These are phyloP conservation scores for Sipha maydis DNA, from an alignment of 2,888 invertebrate species.

Conservation along the genomic window DNA sequence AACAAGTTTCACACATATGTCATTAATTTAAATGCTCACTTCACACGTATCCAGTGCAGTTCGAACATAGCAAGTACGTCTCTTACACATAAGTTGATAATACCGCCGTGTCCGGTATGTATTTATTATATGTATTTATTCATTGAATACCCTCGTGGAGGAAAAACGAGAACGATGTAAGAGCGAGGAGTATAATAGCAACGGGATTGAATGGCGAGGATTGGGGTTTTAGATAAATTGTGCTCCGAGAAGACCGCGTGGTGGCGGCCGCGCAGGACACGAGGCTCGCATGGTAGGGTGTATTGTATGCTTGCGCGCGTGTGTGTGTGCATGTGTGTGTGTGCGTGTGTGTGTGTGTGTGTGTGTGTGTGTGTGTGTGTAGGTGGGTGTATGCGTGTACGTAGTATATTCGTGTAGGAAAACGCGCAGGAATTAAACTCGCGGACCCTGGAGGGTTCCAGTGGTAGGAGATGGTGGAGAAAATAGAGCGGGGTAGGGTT, in stretches of 20 bases:
- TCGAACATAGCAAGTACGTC: background rate
- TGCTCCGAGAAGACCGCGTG: background rate
- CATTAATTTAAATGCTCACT: slow-evolving; percentile 9
- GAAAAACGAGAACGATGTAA: background rate
- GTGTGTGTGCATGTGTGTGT: background rate
- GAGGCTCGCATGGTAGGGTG: background rate
- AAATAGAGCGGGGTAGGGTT: background rate
- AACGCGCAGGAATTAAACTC: slow-evolving; percentile 54
- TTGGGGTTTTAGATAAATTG: slow-evolving; percentile 22
- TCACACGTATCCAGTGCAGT: background rate
- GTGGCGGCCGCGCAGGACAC: background rate
- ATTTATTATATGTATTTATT: background rate
- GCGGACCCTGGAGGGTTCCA: slow-evolving; percentile 37
- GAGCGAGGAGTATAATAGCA: background rate
- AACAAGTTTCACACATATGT: background rate
- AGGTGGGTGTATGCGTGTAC: background rate
- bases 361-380: background rate
- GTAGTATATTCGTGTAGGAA: background rate
- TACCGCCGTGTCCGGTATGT: background rate
- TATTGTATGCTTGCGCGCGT: background rate
- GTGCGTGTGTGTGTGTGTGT: background rate
- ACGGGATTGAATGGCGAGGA: background rate
- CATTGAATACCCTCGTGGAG: background rate
- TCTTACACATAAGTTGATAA: background rate
- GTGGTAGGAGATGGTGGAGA: background rate